Evolutionary conservation across 2,797 vertebrate species (phyloP).

Genomic region (Pristis pectinata): DNA sequence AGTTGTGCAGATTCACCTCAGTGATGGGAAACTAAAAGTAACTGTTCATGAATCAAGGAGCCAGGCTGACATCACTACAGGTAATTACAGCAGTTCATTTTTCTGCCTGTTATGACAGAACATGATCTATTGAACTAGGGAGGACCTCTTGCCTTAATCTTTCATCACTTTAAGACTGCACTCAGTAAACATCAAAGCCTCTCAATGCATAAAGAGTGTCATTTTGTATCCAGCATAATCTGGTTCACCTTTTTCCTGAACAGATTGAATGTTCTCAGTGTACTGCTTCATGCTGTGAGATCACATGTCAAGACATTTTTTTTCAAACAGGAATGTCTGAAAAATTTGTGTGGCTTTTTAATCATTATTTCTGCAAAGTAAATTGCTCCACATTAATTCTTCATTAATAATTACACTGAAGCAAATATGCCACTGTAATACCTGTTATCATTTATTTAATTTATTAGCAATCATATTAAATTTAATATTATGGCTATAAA

Average conservation of each 20-base stretch:
- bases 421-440: background rate
- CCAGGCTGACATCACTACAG: conserved; percentile 17
- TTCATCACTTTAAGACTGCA: background rate
- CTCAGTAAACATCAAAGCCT: background rate
- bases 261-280: background rate
- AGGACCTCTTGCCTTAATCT: background rate
- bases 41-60: background rate
- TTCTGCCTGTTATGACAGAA: background rate
- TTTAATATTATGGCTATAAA: background rate
- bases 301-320: background rate
- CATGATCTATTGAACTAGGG: background rate
- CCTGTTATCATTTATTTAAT: background rate
- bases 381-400: background rate
- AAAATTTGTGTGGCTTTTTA: background rate
- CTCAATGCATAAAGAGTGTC: background rate
- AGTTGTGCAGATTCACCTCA: conserved; percentile 66
- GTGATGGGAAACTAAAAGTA: conserved; percentile 55
- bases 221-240: background rate
- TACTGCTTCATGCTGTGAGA: background rate
- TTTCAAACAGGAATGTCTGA: background rate
- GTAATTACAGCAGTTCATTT: conserved; percentile 21
- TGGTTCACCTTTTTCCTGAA: background rate
- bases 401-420: background rate
- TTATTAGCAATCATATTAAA: background rate
- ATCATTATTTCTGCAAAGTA: background rate